Base-by-base conservation (phyloP, 2,113 vertebrate species). In the Platycercus adscitus region DNA sequence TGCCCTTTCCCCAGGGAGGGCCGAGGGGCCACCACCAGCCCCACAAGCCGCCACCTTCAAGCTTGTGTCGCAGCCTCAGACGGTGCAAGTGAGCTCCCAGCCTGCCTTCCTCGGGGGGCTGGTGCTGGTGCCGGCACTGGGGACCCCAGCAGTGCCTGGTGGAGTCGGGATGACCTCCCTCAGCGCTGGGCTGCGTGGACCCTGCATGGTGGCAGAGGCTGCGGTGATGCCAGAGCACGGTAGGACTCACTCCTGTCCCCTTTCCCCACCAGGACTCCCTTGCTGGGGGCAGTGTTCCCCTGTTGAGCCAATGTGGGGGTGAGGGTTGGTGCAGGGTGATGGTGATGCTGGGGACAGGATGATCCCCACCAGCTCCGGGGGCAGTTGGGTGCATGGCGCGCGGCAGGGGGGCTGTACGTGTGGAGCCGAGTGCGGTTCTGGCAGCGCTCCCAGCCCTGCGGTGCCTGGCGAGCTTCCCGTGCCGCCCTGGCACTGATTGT, bases 11-110 rank as follows among this genome's bases (percentile, higher is more conserved):
- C 53, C 68, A 1, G 96, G 93, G 19, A 95, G 95, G 52, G 83
- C 95, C 4, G 95, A 93, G 41, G 85, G 92, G 28, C 58, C 76
- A 0, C 97, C 92, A 24, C 79, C 77, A 4, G 63, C 95, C 35
- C 98, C 97, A 39, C 96, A 84, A 1, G 93, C 96, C 0, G 88
- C 97, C 69, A 86, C 96, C 53, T 82, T 98, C 77, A 95, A 97
- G 70, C 75, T 97, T 65, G 93, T 96, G 33, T 93, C 96, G 3
- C 95, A 95, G 80, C 97, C 97, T 1, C 98, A 98, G 84, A 94
- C 93, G 20, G 95, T 96, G 69, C 97, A 97, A 33, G 81, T 97
- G 68, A 94, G 84, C 56, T 95, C 97, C 69, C 92, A 94, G 70
- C 64, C 95, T 14, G 80, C 83, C 56, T 66, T 95, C 81, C 81